phyloP scores from a whole-genome alignment of 2,797 vertebrate genomes.

The Phalloptychus januarius region DNA sequence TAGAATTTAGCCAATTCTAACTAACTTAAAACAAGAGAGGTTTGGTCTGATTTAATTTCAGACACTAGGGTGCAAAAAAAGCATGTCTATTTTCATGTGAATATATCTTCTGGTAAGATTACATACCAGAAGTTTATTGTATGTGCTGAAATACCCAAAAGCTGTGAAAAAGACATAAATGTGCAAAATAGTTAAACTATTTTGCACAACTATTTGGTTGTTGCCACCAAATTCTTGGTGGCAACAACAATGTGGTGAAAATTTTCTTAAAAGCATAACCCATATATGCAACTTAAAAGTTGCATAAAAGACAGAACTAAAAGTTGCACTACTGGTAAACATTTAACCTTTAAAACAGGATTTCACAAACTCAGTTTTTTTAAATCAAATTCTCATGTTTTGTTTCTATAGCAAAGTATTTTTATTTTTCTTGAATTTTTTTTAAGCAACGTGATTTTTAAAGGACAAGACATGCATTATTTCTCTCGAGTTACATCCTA shows the following conservation, averaged over 20 bases:
- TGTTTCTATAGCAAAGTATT: background rate
- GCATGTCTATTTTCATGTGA: background rate
- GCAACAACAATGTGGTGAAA: background rate
- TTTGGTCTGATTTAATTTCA: background rate
- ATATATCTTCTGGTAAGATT: background rate
- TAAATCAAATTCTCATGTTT: background rate
- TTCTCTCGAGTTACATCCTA: constrained; percentile 36
- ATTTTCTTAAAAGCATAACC: background rate
- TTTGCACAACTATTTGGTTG: no score
- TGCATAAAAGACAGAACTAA: background rate
- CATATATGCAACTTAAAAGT: background rate
- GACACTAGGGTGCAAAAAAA: background rate
- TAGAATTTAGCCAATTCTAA: background rate
- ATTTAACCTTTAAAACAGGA: background rate
- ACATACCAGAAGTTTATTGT: background rate
- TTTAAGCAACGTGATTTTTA: constrained; percentile 18
- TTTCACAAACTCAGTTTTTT: background rate
- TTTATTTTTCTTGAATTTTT: background rate
- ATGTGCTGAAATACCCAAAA: background rate
- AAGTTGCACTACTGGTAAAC: background rate
- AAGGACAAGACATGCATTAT: constrained; percentile 14
- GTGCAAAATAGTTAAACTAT: background rate
- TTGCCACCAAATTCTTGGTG: background rate
- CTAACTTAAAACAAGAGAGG: background rate
- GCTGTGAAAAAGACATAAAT: background rate